phyloP scores from a whole-genome alignment of 23 tunicate genomes.

The Clavelina lepadiformis region DNA sequence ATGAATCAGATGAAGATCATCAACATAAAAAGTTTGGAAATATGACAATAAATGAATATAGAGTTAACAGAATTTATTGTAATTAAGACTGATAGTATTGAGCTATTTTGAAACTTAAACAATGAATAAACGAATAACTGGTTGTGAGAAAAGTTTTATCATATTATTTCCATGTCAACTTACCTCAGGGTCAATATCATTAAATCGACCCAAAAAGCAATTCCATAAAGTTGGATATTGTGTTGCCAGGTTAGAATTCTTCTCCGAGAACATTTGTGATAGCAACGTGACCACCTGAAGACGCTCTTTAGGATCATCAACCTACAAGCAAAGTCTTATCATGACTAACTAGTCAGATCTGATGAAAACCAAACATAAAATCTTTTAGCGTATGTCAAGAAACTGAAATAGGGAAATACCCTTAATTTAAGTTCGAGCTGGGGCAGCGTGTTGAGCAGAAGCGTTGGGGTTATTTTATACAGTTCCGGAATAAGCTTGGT shows the following conservation, averaged over 20 bases:
- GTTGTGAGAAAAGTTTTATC: neutral
- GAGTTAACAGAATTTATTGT: no score
- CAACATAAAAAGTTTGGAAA: no score
- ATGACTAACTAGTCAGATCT: no score
- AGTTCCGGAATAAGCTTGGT: constrained; percentile 45
- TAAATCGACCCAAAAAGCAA: constrained; percentile 68
- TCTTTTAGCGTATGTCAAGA: no score
- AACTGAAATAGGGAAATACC: constrained; percentile 18
- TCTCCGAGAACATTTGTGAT: constrained; percentile 65
- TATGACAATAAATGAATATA: no score
- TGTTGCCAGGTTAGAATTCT: constrained; percentile 43
- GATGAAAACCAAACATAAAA: no score
- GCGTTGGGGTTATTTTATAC: constrained; percentile 53
- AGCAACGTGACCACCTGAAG: constrained; percentile 59
- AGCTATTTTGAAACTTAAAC: neutral
- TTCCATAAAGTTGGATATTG: constrained; percentile 63
- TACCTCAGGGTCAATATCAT: constrained; percentile 78
- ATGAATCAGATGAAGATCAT: no score
- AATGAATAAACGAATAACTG: neutral
- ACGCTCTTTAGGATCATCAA: constrained; percentile 59
- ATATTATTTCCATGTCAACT: neutral
- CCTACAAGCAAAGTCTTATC: constrained; percentile 13
- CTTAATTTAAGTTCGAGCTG: constrained; percentile 80
- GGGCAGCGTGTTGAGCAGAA: constrained; percentile 68
- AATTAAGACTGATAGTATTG: neutral